Base-by-base conservation (phyloP, 2,113 vertebrate genomes). In the Heterotilapia buettikoferi region DNA sequence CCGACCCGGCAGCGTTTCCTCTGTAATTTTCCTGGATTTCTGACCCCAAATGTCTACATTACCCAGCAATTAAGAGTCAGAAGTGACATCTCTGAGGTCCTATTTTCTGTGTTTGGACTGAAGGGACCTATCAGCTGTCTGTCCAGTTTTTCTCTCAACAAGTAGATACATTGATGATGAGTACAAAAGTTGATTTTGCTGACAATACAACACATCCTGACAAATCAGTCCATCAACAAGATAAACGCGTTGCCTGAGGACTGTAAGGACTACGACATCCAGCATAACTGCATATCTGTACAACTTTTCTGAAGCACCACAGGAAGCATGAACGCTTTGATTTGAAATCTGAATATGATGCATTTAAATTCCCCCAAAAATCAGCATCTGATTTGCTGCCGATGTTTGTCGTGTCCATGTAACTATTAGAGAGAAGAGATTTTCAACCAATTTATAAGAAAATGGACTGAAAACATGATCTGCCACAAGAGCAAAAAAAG, bases 21-120 rank as follows among this genome's bases (percentile, higher is more conserved):
- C 88, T 86, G 45, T 84, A 45, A 87, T 88, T 92, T 82, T 87
- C 86, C 71, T 57, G 36, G 40, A 84, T 71, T 82, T 54, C 76
- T 85, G 83, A 87, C 52, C 79, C 82, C 80, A 91, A 84, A 87
- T 5, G 10, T 91, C 86, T 73, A 59, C 50, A 50, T 86, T 88
- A 87, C 45, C 73, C 89, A 52, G 40, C 63, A 87, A 91, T 85
- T 85, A 81, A 86, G 56, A 31, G 63, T 80, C 82, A 92, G 80
- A 82, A 54, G 87, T 7, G 9, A 26, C 82, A 76, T 88, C 57
- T 68, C 66, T 84, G 6, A 89, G 81, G 82, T 21, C 83, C 40
- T 45, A 10, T 33, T 84, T 66, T 80, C 54, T 40, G 59, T 45
- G 61, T 10, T 88, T 87, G 56, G 45, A 88, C 31, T 84, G 80